These are phyloP conservation scores for Argopecten irradians DNA, from an alignment of 1,140 invertebrate species.

Conservation along the genomic window DNA sequence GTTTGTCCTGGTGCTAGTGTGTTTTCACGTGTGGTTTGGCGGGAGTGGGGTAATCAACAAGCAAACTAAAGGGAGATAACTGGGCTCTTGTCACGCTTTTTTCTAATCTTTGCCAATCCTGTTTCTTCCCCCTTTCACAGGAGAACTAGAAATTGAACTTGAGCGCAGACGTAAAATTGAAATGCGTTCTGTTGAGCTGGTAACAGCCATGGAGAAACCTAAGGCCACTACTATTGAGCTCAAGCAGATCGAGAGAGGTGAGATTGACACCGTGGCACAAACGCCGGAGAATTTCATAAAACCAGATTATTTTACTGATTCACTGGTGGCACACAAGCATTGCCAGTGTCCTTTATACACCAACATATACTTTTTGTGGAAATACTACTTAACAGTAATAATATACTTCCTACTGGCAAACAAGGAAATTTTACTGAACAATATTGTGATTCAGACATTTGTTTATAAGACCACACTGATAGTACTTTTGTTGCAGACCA, in stretches of 20 bases:
- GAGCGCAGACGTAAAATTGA: slow-evolving; percentile 68
- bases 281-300: too few species aligned
- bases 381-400: too few species aligned
- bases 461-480: too few species aligned
- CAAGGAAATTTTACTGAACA: too few species aligned
- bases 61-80: neutral
- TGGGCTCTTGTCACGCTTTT: slow-evolving; percentile 4
- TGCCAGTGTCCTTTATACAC: too few species aligned
- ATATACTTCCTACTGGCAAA: too few species aligned
- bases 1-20: neutral
- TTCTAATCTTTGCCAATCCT: slow-evolving; percentile 31
- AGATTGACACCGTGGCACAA: too few species aligned
- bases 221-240: slow-evolving; percentile 67
- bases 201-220: slow-evolving; percentile 66
- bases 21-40: neutral
- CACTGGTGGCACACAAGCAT: too few species aligned
- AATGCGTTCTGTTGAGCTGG: slow-evolving; percentile 66
- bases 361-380: too few species aligned
- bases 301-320: too few species aligned
- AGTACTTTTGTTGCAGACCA: too few species aligned
- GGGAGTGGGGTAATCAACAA: neutral
- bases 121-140: slow-evolving; percentile 51
- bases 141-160: slow-evolving; percentile 72
- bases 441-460: too few species aligned
- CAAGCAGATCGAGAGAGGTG: slow-evolving; percentile 68